Conservation (phyloP, 1,140 invertebrate genomes). For the Wasmannia auropunctata region DNA sequence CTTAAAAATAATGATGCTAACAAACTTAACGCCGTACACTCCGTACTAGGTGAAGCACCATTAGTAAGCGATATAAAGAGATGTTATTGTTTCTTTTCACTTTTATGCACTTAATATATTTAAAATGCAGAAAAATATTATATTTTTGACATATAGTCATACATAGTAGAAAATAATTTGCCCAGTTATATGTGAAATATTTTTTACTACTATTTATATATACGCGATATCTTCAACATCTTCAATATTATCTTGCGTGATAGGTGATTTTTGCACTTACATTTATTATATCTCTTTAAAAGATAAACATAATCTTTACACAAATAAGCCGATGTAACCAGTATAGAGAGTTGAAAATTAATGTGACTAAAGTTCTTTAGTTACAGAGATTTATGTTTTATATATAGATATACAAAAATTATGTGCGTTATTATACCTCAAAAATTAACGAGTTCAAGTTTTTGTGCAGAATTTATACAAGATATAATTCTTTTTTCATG, state of each 20-base stretch:
- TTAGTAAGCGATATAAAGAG: not conserved
- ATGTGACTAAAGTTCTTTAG: slow-evolving; percentile 16
- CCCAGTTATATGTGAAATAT: slow-evolving; percentile 17
- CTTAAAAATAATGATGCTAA: not conserved
- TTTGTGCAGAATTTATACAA: not conserved
- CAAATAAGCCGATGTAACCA: not conserved
- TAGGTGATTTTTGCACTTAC: not conserved
- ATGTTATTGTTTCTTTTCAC: not conserved
- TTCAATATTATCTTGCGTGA: not conserved
- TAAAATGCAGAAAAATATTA: slow-evolving; percentile 43
- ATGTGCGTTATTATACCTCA: not conserved
- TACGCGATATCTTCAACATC: not conserved
- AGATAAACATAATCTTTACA: not conserved
- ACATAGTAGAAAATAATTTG: slow-evolving; percentile 37
- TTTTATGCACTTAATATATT: slow-evolving; percentile 21
- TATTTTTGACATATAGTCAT: slow-evolving; percentile 12
- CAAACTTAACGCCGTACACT: not conserved
- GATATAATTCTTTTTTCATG: not conserved
- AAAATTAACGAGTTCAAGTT: not conserved
- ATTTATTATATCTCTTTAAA: slow-evolving; percentile 3
- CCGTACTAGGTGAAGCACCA: not conserved
- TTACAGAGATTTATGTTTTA: not conserved
- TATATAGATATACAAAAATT: slow-evolving; percentile 12
- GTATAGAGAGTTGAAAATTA: not conserved
- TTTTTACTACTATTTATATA: not conserved